Base-by-base conservation (phyloP, 2,113 vertebrate species). In the Ondatra zibethicus region DNA sequence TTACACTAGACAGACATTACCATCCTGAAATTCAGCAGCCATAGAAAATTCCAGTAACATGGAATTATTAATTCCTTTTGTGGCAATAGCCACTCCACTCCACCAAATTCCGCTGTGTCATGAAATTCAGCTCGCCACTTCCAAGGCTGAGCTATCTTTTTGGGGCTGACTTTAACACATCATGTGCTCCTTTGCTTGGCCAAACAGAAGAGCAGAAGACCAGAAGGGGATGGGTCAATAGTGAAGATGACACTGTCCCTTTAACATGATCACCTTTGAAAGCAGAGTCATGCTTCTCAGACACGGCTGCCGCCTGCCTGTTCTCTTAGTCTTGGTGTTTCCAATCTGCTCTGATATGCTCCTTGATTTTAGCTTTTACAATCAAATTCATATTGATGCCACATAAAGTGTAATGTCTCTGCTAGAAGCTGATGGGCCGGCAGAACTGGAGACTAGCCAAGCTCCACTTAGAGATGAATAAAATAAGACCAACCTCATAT, bases 31-130 rank as follows among this genome's bases (percentile, higher is more conserved):
- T n/a, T 52, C 52, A 94, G 39, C 21, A 81, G 50, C 42, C 27
- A 50, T 5, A 58, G 55, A 88, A 95, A 88, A 91, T 81, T 81
- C 65, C 21, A 89, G 55, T 47, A 39, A 88, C 0, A 0, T 2
- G 65, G 27, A 78, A 82, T 91, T 68, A 75, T 29, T 72, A 84
- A 90, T 88, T 66, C 55, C 25, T 88, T 88, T 93, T 42, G 9
- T 27, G 93, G 78, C 7, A 55, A 89, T 3, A 7, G 33, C 36
- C 47, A 80, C 5, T 81, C 47, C 45, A 19, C 61, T 89, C 33
- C 17, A n/a, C 13, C 78, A 84, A 78, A 89, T 55, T 92, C 55
- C n/a, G n/a, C n/a, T n/a, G 52, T 50, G 29, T 76, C 50, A 65
- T 13, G 21, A 66, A 91, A 91, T 76, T 72, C 16, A 86, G 19